Evolutionary conservation across 2,888 invertebrate species (phyloP), one percentile per base, ranked within the genome.

Genomic region (Xanthostigma xanthostigma): DNA sequence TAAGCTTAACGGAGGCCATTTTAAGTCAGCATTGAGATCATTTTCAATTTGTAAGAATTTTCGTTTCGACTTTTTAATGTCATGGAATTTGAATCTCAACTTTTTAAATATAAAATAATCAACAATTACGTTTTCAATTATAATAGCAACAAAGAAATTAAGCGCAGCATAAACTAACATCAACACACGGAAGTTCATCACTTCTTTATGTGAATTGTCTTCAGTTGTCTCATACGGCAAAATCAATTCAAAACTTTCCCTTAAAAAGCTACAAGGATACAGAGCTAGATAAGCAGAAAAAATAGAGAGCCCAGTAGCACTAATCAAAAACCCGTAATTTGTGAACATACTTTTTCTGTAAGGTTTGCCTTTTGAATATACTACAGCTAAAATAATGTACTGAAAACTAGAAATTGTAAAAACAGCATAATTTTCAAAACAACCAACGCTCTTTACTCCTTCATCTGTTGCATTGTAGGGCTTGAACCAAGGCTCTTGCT

Each of bases 301-400:
- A 0, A 62, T 53, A 1, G 69, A 68, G 53, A 75, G 65, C 1
- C 72, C 5, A 5, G 74, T 36, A 34, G 80, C 61, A 10, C 73
- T 69, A 1, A 62, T 50, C 1, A 72, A 62, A 47, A 77, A 75
- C 33, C 66, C 61, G 55, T 69, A 61, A 59, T 83, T 83, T 3
- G 76, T 76, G 55, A 74, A 77, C 45, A 82, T 69, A 1, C 74
- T 69, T 58, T 73, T 71, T 40, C 82, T 64, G 57, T 79, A 81
- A 0, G 82, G 82, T 47, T 75, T 76, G 1, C 82, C 82, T 51
- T 75, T 74, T 0, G 81, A 79, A 60, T 78, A 82, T 37, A 75
- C 70, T 47, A 80, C 64, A 1, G 77, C 79, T 63, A 78, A 70
- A 1, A 72, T 73, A 27, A 81, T 73, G 59, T 82, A 82, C 58